Base-by-base conservation (phyloP, 2,113 vertebrate genomes). In the Onychostoma macrolepis region DNA sequence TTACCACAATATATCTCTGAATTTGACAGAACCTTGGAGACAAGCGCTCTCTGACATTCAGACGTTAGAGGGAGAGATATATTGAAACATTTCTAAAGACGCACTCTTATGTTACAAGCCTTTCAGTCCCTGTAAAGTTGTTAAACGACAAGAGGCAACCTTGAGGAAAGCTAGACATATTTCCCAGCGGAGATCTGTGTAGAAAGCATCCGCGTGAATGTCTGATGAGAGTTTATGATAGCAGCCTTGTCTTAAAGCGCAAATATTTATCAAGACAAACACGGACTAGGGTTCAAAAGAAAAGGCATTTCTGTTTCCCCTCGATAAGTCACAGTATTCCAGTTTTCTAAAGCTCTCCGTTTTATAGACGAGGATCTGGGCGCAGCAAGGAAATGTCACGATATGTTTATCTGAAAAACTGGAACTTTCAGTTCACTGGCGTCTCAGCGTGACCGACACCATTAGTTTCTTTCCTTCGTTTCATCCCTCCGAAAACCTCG, bases 191-290 rank as follows among this genome's bases (percentile, higher is more conserved):
- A 26, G 83, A 72, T 67, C 63, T 4, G 28, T 15, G 30, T 30
- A 77, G n/a, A 88, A 53, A 28, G 24, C 7, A 5, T 30, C 33
- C 5, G 36, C 15, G 43, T 63, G 82, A 56, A 80, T 56, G 33
- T 36, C 79, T 85, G 24, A 79, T 71, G 53, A 78, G 6, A 56
- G 79, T 38, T 83, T 45, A 81, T 65, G 58, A 86, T 45, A 63
- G 48, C 56, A 69, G 43, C 48, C 75, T 82, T 83, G 45, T 72
- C 82, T 84, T 24, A 36, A 69, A 84, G 21, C 4, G 4, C 65
- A 72, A 83, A 84, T 84, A 78, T 86, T 58, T 80, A 21, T 81
- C 81, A 79, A 88, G 86, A 30, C 43, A 48, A 84, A 56, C 15
- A n/a, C 65, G 30, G 69, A 78, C 43, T 21, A 28, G 80, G 78